Conservation (phyloP, 2,113 vertebrate species). For the Cottus gobio region DNA sequence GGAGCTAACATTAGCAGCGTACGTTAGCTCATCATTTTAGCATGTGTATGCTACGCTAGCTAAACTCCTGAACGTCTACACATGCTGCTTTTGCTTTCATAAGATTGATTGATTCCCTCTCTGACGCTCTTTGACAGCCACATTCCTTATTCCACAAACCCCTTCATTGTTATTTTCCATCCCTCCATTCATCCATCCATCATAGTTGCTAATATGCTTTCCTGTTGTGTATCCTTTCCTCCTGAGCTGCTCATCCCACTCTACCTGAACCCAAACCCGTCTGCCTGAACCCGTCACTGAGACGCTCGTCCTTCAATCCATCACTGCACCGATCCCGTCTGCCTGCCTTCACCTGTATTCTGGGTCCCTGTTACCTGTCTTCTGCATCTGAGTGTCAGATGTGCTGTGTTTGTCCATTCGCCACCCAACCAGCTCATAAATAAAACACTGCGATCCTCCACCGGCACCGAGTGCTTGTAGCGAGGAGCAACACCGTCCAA, state of each 20-base stretch:
- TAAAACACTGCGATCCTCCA: not conserved
- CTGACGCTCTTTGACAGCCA: no score
- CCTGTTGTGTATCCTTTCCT: not conserved
- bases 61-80: no score
- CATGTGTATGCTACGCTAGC: no score
- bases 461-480: not conserved
- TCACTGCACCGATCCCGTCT: not conserved
- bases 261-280: not conserved
- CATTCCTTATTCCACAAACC: no score
- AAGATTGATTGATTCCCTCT: no score
- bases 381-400: not conserved
- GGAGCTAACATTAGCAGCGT: no score
- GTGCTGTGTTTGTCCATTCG: no score
- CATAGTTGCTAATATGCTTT: no score
- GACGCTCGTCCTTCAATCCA: not conserved
- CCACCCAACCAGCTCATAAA: not conserved
- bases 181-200: no score
- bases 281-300: not conserved
- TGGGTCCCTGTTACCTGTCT: not conserved
- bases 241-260: not conserved
- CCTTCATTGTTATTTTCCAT: no score
- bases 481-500: not conserved
- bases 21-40: no score
- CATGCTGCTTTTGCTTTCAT: no score
- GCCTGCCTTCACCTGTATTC: not conserved